Base-by-base conservation (phyloP, 2,113 vertebrate genomes). In the Tragelaphus scriptus region DNA sequence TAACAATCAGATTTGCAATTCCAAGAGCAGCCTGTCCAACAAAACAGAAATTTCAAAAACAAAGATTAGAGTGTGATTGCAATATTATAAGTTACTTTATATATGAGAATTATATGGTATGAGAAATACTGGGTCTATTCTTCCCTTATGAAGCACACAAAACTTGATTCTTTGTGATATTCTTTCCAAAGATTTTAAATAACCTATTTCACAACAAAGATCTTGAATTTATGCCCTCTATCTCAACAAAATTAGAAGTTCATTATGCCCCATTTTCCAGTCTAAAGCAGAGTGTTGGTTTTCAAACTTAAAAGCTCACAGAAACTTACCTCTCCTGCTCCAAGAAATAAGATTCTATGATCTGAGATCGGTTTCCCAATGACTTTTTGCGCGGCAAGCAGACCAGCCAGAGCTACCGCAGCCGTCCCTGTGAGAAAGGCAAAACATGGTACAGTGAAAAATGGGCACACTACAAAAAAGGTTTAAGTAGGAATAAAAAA, bases 1-100 rank as follows among this genome's bases (percentile, higher is more conserved):
- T 99, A 6, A 99, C 99, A 11, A 99, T 99, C 85, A 99, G 99
- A 98, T 99, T 99, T 6, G 99, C 99, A 49, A 99, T 99, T 26
- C 99, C 99, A 95, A 99, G 99, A 44, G 99, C 99, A 0, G 99
- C 99, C 99, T 99, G 92, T n/a, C 75, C 93, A 58, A 90, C 17
- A 81, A 88, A 97, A 97, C 10, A 93, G 5, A 96, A 56, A 86
- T 53, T 63, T 40, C 30, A 93, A 94, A 95, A 92, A 49, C 49
- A 77, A 95, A 96, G 40, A 90, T 5, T 21, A 75, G 1, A 75
- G 13, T 65, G 94, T 15, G 44, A 58, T 15, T 15, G 30, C 5
- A 53, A 71, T 51, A 6, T 17, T 63, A 17, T 58, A 21, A 94
- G 15, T 65, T 81, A 91, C 19, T 94, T 86, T 81, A 71, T 47